phyloP scores from a whole-genome alignment of 1,140 invertebrate species.

The Drosophila carrolli region DNA sequence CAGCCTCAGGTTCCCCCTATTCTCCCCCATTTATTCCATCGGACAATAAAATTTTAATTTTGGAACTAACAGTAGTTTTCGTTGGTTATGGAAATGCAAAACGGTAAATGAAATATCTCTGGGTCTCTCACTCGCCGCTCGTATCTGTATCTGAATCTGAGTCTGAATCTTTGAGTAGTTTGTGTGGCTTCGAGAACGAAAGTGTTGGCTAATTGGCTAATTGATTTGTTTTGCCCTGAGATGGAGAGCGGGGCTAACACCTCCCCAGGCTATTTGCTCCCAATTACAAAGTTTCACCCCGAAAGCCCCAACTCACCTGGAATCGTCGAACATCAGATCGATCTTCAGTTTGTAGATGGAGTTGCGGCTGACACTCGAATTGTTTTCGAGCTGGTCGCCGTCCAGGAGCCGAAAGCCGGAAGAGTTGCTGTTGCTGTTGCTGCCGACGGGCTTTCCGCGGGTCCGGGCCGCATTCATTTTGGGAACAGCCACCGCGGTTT shows the following conservation, averaged over 20 bases:
- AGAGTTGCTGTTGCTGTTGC: slow-evolving; percentile 65
- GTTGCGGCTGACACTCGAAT: slow-evolving; percentile 87
- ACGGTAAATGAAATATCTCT: slow-evolving; percentile 70
- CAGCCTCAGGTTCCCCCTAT: not conserved
- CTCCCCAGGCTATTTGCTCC: slow-evolving; percentile 30
- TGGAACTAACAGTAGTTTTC: slow-evolving; percentile 63
- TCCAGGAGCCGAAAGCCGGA: slow-evolving; percentile 85
- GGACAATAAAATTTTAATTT: slow-evolving; percentile 59
- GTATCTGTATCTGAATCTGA: slow-evolving; percentile 13
- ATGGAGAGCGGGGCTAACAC: slow-evolving; percentile 53
- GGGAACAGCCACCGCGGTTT: slow-evolving; percentile 67
- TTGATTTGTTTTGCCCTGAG: slow-evolving; percentile 41
- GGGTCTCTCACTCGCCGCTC: slow-evolving; percentile 11
- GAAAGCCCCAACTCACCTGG: slow-evolving; percentile 78
- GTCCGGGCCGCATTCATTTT: slow-evolving; percentile 75
- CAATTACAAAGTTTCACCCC: slow-evolving; percentile 31
- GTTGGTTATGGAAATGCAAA: slow-evolving; percentile 75
- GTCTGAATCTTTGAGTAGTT: slow-evolving; percentile 7
- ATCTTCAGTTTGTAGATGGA: slow-evolving; percentile 92
- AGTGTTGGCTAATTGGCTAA: slow-evolving; percentile 55
- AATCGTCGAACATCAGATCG: slow-evolving; percentile 92
- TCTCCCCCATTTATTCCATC: slow-evolving; percentile 1
- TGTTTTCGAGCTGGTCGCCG: slow-evolving; percentile 85
- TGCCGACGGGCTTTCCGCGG: slow-evolving; percentile 66
- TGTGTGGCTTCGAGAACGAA: slow-evolving; percentile 70